Conservation (phyloP, 30 jellyfish, hydroid and myxozoan genomes). For the Catostylus mosaicus region DNA sequence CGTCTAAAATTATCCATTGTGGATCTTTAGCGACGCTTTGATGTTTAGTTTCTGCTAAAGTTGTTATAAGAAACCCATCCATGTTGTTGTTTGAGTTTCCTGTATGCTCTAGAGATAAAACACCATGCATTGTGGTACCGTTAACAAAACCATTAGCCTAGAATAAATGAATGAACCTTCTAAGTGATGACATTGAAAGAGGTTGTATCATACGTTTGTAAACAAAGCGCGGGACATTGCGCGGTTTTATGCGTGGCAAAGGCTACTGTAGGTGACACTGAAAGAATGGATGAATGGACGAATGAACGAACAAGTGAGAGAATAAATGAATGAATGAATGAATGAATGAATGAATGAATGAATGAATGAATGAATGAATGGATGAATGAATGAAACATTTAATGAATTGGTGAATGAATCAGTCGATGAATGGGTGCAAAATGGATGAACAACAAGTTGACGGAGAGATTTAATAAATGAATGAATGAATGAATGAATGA, state of each 20-base stretch:
- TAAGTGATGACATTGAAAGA: too few species aligned
- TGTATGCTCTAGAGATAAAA: slow-evolving; percentile 7
- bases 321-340: background rate
- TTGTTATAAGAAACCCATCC: background rate
- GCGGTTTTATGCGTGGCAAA: too few species aligned
- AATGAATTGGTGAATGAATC: too few species aligned
- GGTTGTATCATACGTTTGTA: too few species aligned
- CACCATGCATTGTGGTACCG: background rate
- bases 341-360: background rate
- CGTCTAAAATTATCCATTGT: background rate
- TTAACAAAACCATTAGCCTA: slow-evolving; percentile 5
- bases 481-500: background rate
- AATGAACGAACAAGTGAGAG: background rate
- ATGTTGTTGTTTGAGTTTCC: background rate
- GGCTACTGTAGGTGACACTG: too few species aligned
- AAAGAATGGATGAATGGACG: background rate
- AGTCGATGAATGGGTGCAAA: too few species aligned
- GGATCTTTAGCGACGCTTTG: background rate
- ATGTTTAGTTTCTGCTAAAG: background rate
- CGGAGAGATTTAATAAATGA: too few species aligned
- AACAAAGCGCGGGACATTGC: too few species aligned
- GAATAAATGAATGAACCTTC: too few species aligned
- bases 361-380: too few species aligned
- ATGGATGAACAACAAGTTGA: too few species aligned
- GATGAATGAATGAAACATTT: too few species aligned